These are phyloP conservation scores for Marmota monax DNA, from an alignment of 2,113 vertebrate genomes.

Conservation along the genomic window DNA sequence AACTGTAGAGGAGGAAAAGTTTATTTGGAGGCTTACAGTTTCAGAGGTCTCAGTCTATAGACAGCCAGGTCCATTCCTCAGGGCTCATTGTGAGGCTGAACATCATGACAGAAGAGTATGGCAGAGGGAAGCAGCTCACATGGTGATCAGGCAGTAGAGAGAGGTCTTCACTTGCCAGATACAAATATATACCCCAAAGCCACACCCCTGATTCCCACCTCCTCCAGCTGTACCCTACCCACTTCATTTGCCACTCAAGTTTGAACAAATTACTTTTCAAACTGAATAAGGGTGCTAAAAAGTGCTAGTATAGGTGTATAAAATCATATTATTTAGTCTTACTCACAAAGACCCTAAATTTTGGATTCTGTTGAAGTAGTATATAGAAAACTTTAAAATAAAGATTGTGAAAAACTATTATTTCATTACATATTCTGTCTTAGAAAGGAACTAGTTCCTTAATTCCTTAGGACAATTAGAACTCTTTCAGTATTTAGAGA, in stretches of 20 bases:
- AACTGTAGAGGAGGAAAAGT: too few species aligned
- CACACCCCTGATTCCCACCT: too few species aligned
- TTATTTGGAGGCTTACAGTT: too few species aligned
- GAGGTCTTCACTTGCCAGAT: too few species aligned
- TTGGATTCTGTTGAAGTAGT: not conserved
- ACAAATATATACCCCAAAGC: too few species aligned
- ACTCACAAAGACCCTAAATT: not conserved
- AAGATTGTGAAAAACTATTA: slow-evolving; percentile 48
- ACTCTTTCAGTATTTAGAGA: slow-evolving; percentile 10
- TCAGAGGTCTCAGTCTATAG: too few species aligned
- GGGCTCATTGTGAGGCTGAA: too few species aligned
- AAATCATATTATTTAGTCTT: not conserved
- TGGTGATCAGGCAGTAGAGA: too few species aligned
- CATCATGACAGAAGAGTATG: too few species aligned
- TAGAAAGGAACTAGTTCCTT: not conserved
- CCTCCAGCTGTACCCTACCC: too few species aligned
- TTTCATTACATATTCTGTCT: slow-evolving; percentile 53
- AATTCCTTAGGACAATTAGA: slow-evolving; percentile 32
- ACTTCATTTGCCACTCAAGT: not conserved
- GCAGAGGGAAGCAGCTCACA: too few species aligned
- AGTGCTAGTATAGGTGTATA: slow-evolving; percentile 1
- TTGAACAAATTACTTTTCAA: slow-evolving; percentile 37
- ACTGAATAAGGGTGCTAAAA: not conserved
- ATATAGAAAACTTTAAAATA: slow-evolving; percentile 38
- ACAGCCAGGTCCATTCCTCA: too few species aligned